These are phyloP conservation scores for Sebastes minor DNA, from an alignment of 2,797 vertebrate genomes.

Conservation along the genomic window DNA sequence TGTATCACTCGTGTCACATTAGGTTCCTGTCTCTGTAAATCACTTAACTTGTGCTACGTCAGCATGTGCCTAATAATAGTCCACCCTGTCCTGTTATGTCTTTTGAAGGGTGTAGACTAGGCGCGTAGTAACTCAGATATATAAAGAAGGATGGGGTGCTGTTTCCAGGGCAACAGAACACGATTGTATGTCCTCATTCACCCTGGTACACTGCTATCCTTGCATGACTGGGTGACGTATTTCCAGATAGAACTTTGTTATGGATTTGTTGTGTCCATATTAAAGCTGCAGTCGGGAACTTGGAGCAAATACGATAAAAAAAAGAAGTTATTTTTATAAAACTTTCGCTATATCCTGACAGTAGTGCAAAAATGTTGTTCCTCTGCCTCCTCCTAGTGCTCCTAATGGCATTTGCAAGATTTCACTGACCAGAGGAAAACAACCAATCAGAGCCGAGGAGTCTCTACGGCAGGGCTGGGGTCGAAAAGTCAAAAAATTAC, in stretches of 20 bases:
- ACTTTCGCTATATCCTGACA: not conserved
- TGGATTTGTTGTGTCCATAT: constrained; percentile 17
- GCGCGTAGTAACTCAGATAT: constrained; percentile 27
- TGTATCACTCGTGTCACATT: constrained; percentile 60
- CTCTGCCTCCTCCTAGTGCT: too few species aligned
- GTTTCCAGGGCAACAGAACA: constrained; percentile 52
- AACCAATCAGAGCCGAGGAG: too few species aligned
- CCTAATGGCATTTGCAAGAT: too few species aligned
- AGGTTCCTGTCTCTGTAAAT: constrained; percentile 59
- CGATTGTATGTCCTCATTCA: constrained; percentile 26
- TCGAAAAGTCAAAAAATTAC: too few species aligned
- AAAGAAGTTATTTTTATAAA: not conserved
- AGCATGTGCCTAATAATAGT: constrained; percentile 71
- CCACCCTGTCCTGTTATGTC: constrained; percentile 34
- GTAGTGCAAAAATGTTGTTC: not conserved
- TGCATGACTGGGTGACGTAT: constrained; percentile 18
- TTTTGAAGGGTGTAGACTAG: constrained; percentile 34
- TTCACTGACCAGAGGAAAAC: too few species aligned
- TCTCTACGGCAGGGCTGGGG: too few species aligned
- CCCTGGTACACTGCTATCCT: constrained; percentile 13
- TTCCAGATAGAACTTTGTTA: constrained; percentile 1
- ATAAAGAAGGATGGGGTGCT: constrained; percentile 30
- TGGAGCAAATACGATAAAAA: not conserved
- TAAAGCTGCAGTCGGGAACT: not conserved
- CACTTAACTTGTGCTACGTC: constrained; percentile 55